phyloP scores from a whole-genome alignment of 2,888 invertebrate species.

The Trypoxylon attenuatum region DNA sequence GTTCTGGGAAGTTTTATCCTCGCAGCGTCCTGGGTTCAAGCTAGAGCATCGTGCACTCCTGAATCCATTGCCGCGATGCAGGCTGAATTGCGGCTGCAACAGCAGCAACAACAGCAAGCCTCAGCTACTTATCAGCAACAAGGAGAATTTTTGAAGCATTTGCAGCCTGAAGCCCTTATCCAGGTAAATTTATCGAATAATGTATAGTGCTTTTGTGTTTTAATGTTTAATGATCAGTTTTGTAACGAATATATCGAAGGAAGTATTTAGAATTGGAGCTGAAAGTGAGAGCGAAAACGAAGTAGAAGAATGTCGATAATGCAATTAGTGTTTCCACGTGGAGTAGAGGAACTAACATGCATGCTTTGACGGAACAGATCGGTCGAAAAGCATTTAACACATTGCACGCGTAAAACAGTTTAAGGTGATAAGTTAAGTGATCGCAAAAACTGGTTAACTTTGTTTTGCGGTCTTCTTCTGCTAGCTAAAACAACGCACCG shows the following conservation, averaged over 20 bases:
- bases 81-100: slow-evolving; percentile 74
- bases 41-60: slow-evolving; percentile 82
- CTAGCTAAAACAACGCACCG: neutral
- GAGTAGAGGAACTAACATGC: slow-evolving; percentile 31
- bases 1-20: slow-evolving; percentile 89
- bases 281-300: slow-evolving; percentile 39
- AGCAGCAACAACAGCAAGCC: slow-evolving; percentile 78
- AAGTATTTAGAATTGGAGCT: slow-evolving; percentile 20
- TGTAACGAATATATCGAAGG: neutral
- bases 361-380: slow-evolving; percentile 5
- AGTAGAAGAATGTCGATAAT: slow-evolving; percentile 31
- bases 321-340: slow-evolving; percentile 33
- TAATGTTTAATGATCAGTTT: neutral
- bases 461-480: neutral
- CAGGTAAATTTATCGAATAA: slow-evolving; percentile 77
- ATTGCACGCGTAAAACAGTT: neutral
- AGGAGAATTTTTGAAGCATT: slow-evolving; percentile 76
- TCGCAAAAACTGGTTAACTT: neutral
- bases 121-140: slow-evolving; percentile 81
- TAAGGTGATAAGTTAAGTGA: neutral
- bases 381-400: neutral
- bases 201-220: neutral
- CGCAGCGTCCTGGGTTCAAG: slow-evolving; percentile 89
- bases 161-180: slow-evolving; percentile 80
- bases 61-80: slow-evolving; percentile 71